phyloP scores from a whole-genome alignment of 92 coral and sea anemone species.

The Isaurus tuberculatus region DNA sequence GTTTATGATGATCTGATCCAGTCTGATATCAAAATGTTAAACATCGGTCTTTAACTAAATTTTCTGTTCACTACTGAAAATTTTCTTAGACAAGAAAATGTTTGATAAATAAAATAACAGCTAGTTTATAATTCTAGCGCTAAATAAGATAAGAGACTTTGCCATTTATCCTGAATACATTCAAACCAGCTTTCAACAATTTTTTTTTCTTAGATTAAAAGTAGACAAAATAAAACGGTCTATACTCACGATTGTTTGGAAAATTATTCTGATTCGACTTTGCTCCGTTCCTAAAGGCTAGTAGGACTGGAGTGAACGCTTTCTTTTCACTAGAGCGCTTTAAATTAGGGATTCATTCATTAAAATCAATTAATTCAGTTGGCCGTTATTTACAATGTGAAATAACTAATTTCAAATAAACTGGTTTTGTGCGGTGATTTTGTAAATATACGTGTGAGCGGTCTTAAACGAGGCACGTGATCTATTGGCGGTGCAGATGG shows the following conservation, averaged over 20 bases:
- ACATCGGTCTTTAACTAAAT: constrained; percentile 26
- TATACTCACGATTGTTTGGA: constrained; percentile 30
- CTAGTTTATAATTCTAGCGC: constrained; percentile 32
- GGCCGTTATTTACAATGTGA: constrained; percentile 86
- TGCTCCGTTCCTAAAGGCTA: constrained; percentile 46
- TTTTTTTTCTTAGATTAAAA: neutral
- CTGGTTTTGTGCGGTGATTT: constrained; percentile 63
- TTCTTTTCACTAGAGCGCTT: constrained; percentile 58
- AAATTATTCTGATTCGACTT: constrained; percentile 9
- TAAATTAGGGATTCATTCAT: constrained; percentile 87
- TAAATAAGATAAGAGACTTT: constrained; percentile 21
- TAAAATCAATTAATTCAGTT: constrained; percentile 90
- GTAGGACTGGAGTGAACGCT: constrained; percentile 56
- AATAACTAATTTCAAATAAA: constrained; percentile 79
- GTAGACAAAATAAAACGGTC: constrained; percentile 2
- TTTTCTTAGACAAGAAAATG: neutral
- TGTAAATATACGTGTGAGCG: constrained; percentile 7
- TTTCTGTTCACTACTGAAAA: neutral
- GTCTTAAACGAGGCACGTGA: constrained; percentile 28
- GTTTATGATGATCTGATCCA: constrained; percentile 68
- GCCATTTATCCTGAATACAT: constrained; percentile 18
- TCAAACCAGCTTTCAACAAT: neutral
- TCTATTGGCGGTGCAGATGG: constrained; percentile 36
- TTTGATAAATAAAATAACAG: constrained; percentile 17
- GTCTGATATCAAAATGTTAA: constrained; percentile 45